Evolutionary conservation across 1,140 invertebrate genomes (phyloP).

Genomic region (Bombus consobrinus): DNA sequence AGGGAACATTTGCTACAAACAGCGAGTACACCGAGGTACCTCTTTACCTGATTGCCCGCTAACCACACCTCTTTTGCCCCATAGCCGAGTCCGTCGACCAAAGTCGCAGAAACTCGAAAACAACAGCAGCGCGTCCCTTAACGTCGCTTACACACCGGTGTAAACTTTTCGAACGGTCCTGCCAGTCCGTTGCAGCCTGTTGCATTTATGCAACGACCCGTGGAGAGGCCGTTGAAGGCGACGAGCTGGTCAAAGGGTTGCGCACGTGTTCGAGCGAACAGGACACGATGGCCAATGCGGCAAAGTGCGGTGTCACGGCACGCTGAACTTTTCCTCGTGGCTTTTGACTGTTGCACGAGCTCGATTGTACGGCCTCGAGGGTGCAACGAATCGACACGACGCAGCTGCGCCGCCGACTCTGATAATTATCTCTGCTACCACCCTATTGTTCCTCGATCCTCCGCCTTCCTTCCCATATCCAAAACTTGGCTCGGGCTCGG

Average conservation of each 20-base stretch:
- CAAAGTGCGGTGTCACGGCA: slow-evolving; percentile 55
- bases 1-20: too few relatives aligned
- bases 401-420: slow-evolving; percentile 59
- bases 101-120: background rate
- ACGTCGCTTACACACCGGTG: background rate
- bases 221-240: background rate
- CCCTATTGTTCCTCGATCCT: slow-evolving; percentile 59
- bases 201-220: slow-evolving; percentile 29
- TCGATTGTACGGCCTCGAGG: slow-evolving; percentile 47
- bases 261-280: slow-evolving; percentile 30
- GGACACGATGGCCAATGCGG: slow-evolving; percentile 18
- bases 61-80: background rate
- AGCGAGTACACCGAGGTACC: background rate
- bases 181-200: slow-evolving; percentile 7
- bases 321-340: slow-evolving; percentile 34
- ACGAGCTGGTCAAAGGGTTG: slow-evolving; percentile 34
- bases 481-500: background rate
- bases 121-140: background rate
- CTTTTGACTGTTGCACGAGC: background rate
- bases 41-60: background rate
- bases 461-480: background rate
- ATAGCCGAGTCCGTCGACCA: background rate
- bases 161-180: background rate
- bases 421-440: slow-evolving; percentile 68
- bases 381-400: slow-evolving; percentile 54